These are phyloP conservation scores for Neopipo cinnamomea DNA, from an alignment of 2,113 vertebrate genomes.

Conservation along the genomic window DNA sequence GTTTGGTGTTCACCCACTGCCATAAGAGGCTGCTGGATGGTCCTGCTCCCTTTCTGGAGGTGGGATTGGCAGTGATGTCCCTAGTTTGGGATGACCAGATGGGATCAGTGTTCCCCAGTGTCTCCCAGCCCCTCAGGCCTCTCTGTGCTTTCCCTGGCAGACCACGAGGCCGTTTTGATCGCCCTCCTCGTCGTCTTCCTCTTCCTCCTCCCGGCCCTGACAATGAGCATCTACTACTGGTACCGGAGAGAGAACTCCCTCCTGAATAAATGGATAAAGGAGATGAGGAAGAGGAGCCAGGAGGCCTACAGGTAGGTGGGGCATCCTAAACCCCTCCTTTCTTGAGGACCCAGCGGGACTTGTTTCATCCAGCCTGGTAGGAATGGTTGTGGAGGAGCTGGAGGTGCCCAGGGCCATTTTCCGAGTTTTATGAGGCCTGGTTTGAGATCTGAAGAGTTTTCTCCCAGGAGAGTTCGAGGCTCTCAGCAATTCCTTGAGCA, in stretches of 20 bases:
- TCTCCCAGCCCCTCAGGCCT: background rate
- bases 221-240: constrained; percentile 80
- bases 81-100: rapidly evolving
- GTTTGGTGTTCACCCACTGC: background rate
- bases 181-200: constrained; percentile 81
- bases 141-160: constrained; percentile 61
- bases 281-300: constrained; percentile 70
- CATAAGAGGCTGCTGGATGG: background rate
- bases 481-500: background rate
- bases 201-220: constrained; percentile 77
- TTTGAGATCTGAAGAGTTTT: background rate
- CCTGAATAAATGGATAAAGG: constrained; percentile 73
- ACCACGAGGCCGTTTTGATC: constrained; percentile 67
- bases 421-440: background rate
- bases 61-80: background rate
- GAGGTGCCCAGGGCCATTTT: background rate
- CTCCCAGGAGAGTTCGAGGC: background rate
- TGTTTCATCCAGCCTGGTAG: background rate
- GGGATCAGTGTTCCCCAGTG: rapidly evolving
- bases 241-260: constrained; percentile 75
- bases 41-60: background rate
- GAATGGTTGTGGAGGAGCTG: background rate
- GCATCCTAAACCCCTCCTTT: rapidly evolving
- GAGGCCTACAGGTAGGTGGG: constrained; percentile 51
- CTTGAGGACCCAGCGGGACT: background rate